Evolutionary conservation across 2,113 vertebrate species (phyloP).

Genomic region (Geococcyx californianus): DNA sequence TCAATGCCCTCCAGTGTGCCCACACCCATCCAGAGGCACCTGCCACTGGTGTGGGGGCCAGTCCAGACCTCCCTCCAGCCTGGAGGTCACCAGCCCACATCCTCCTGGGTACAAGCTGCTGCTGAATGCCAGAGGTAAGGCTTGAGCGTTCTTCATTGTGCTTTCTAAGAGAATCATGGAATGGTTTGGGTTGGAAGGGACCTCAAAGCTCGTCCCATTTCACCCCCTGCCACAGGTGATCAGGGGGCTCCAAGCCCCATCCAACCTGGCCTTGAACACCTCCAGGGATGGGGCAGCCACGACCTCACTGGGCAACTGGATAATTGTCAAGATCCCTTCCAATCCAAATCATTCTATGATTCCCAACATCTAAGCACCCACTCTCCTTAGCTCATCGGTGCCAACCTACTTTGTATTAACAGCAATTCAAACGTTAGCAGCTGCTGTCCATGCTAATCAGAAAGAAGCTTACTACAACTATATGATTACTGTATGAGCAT

Average conservation of each 20-base stretch:
- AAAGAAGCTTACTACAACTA: slow-evolving; percentile 48
- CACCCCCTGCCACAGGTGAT: too few species aligned
- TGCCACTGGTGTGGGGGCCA: accelerated
- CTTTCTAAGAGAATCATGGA: background rate
- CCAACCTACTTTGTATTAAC: slow-evolving; percentile 44
- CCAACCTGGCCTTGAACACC: too few species aligned
- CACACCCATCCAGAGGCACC: background rate
- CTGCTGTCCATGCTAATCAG: slow-evolving; percentile 42
- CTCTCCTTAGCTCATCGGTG: background rate
- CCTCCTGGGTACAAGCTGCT: background rate
- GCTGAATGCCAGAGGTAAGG: background rate
- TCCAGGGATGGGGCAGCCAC: too few species aligned
- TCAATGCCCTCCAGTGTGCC: background rate
- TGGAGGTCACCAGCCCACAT: background rate
- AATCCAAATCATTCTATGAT: too few species aligned
- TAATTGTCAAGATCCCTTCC: too few species aligned
- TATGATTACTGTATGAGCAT: slow-evolving; percentile 45
- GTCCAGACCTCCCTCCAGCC: accelerated
- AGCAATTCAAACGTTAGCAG: slow-evolving; percentile 48
- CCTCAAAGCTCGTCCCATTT: too few species aligned
- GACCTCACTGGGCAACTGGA: too few species aligned
- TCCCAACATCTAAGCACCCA: background rate
- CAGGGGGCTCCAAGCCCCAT: too few species aligned
- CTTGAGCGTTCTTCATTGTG: background rate
- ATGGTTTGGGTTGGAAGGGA: too few species aligned